These are phyloP conservation scores for Pachyuromys duprasi DNA, from an alignment of 2,797 vertebrate genomes.

Conservation along the genomic window DNA sequence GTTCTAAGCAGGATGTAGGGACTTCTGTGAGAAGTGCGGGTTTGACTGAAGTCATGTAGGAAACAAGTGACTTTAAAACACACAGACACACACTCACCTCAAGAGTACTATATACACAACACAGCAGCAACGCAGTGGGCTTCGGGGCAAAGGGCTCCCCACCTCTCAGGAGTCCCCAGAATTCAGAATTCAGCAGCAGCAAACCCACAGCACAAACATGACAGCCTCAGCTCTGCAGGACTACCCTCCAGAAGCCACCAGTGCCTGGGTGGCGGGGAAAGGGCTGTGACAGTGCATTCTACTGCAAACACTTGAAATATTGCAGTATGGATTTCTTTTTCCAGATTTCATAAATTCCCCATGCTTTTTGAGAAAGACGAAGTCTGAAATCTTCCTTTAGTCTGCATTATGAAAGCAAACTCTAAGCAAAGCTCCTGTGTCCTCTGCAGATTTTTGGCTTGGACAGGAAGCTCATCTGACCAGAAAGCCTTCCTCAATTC, in stretches of 20 bases:
- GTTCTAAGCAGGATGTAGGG: slow-evolving; percentile 35
- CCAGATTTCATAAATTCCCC: slow-evolving; percentile 41
- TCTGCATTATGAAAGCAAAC: slow-evolving; percentile 22
- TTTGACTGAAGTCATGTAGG: not conserved
- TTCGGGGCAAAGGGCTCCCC: slow-evolving; percentile 51
- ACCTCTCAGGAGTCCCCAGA: not conserved
- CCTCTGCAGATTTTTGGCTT: slow-evolving; percentile 45
- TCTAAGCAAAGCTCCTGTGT: slow-evolving; percentile 11
- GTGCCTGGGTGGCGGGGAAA: not conserved
- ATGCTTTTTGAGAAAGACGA: slow-evolving; percentile 56
- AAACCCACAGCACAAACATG: slow-evolving; percentile 71
- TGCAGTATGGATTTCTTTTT: slow-evolving; percentile 42
- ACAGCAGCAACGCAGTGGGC: slow-evolving; percentile 67
- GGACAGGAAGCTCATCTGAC: not conserved
- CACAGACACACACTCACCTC: slow-evolving; percentile 19
- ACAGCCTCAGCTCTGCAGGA: slow-evolving; percentile 65
- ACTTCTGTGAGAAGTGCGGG: slow-evolving; percentile 52
- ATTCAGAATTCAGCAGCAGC: slow-evolving; percentile 80
- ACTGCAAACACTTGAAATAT: slow-evolving; percentile 10
- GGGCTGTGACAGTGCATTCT: slow-evolving; percentile 18
- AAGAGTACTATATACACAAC: slow-evolving; percentile 51
- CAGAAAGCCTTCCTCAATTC: not conserved
- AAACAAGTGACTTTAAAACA: slow-evolving; percentile 57
- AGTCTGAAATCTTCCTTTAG: slow-evolving; percentile 48
- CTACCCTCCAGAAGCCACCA: slow-evolving; percentile 6